phyloP scores from a whole-genome alignment of 2,113 vertebrate species.

The Xenopus borealis region DNA sequence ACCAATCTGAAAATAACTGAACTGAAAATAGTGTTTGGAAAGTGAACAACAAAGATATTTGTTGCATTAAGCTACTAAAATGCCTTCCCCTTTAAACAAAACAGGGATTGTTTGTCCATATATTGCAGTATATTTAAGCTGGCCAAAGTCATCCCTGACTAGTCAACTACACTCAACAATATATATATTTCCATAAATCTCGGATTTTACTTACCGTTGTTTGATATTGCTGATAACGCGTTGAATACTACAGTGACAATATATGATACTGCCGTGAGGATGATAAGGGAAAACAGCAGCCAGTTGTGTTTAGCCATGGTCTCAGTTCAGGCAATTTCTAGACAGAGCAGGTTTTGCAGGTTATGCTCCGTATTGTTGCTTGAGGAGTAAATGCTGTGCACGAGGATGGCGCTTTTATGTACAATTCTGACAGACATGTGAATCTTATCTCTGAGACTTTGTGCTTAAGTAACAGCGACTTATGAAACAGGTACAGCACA shows the following conservation, averaged over 20 bases:
- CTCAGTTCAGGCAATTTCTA: neutral
- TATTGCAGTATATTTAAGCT: no score
- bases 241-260: constrained; percentile 24
- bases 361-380: neutral
- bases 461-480: constrained; percentile 21
- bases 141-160: no score
- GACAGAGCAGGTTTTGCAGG: neutral
- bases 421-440: neutral
- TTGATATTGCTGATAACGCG: constrained; percentile 4
- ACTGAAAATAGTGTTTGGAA: no score
- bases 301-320: constrained; percentile 24
- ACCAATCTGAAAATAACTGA: no score
- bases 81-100: no score
- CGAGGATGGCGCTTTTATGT: neutral
- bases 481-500: constrained; percentile 19
- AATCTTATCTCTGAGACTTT: constrained; percentile 38
- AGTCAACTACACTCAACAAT: no score
- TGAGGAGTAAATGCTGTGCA: neutral
- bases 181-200: no score
- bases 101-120: no score
- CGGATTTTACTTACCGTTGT: constrained; percentile 15
- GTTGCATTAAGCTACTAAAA: no score
- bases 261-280: constrained; percentile 17
- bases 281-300: constrained; percentile 5
- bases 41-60: no score